These are phyloP conservation scores for Forbesichthys agassizii DNA, from an alignment of 2,113 vertebrate species.

Conservation along the genomic window DNA sequence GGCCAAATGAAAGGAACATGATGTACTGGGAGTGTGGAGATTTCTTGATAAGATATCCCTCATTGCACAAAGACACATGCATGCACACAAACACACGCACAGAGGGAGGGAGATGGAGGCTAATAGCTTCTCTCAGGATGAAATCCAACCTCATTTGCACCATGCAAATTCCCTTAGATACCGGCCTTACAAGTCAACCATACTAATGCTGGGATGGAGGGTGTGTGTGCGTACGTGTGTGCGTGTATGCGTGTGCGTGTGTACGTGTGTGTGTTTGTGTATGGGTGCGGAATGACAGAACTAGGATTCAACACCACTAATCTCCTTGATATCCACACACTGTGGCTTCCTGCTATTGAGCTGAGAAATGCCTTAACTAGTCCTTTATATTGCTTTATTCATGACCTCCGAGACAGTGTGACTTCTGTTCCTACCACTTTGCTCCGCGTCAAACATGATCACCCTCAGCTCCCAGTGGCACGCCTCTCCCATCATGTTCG, in stretches of 20 bases:
- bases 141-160: constrained; percentile 56
- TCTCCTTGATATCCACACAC: constrained; percentile 49
- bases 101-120: constrained; percentile 24
- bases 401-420: constrained; percentile 51
- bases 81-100: constrained; percentile 11
- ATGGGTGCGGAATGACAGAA: not conserved
- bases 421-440: constrained; percentile 46
- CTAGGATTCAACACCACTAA: constrained; percentile 26
- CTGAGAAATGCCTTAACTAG: constrained; percentile 46
- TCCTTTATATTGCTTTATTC: constrained; percentile 64
- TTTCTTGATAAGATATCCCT: constrained; percentile 37
- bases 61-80: not conserved
- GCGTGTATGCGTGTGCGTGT: not conserved
- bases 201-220: constrained; percentile 17
- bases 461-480: not conserved
- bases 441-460: constrained; percentile 42
- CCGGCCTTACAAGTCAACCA: constrained; percentile 35
- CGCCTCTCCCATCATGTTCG: constrained; percentile 40
- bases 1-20: constrained; percentile 35
- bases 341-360: constrained; percentile 35
- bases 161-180: constrained; percentile 34
- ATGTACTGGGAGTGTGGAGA: constrained; percentile 31
- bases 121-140: constrained; percentile 60
- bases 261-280: not conserved
- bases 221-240: not conserved